Evolutionary conservation across 1,140 invertebrate genomes (phyloP), one percentile per base, ranked within the genome.

Genomic region (Archivesica marissinica): DNA sequence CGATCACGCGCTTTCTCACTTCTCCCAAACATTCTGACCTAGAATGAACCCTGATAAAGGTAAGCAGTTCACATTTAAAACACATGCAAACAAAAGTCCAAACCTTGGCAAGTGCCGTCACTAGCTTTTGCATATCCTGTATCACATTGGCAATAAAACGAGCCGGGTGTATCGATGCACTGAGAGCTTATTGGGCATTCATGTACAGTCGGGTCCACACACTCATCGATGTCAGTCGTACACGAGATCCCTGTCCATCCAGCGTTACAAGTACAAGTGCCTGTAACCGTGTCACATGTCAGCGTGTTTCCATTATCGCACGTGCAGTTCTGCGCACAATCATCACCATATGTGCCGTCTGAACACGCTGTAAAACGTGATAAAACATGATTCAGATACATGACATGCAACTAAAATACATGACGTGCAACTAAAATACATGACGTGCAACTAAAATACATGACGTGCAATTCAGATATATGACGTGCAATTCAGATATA

Each of bases 51-150:
- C n/a, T n/a, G n/a, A n/a, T n/a, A n/a, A n/a, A n/a, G n/a, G n/a
- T n/a, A n/a, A n/a, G n/a, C n/a, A n/a, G n/a, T n/a, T n/a, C n/a
- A n/a, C n/a, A n/a, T n/a, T n/a, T n/a, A n/a, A n/a, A n/a, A n/a
- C n/a, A n/a, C n/a, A n/a, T n/a, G n/a, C n/a, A n/a, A n/a, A n/a
- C n/a, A n/a, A n/a, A n/a, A n/a, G n/a, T 44, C 15, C 30, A 30
- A 44, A 84, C 81, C 70, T 75, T 75, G 52, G 66, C 81, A 84
- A n/a, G 54, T 44, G 20, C 81, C 81, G 28, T 66, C 39, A 0
- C 33, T 39, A 38, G 81, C 7, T 33, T 64, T 66, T 1, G 39
- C 15, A 59, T 64, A 85, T 23, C 81, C 81, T 23, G 38, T 47
- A 44, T 41, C 33, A 52, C 81, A 84, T 23, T 17, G 17, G 52